Conservation (phyloP, 2,113 vertebrate genomes). For the Corythornis madagascariensis region DNA sequence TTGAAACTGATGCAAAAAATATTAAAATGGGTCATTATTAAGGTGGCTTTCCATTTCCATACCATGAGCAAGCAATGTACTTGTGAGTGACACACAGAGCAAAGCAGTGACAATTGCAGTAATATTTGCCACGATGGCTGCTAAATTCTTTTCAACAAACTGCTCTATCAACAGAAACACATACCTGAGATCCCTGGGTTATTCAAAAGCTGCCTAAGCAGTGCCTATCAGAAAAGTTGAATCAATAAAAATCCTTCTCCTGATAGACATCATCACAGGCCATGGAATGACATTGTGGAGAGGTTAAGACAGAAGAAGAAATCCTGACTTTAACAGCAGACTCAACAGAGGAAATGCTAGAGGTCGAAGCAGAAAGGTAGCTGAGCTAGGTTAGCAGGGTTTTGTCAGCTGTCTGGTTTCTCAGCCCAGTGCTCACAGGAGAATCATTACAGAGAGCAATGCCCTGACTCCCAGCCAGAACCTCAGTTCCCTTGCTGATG, state of each 20-base stretch:
- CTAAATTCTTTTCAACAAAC: not conserved
- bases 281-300: not conserved
- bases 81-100: not conserved
- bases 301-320: not conserved
- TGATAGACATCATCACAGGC: not conserved
- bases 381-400: not conserved
- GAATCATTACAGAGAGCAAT: not conserved
- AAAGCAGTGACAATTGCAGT: not conserved
- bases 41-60: not conserved
- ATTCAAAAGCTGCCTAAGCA: not conserved
- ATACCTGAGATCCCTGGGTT: not conserved
- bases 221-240: not conserved
- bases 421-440: not conserved
- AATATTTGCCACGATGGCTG: not conserved
- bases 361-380: not conserved
- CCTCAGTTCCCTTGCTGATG: not conserved
- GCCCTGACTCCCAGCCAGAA: not conserved
- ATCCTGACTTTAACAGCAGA: not conserved
- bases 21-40: not conserved
- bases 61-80: not conserved
- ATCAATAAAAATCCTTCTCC: not conserved
- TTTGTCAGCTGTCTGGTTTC: not conserved
- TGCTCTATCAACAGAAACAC: not conserved
- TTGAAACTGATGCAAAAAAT: not conserved
- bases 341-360: not conserved